Conservation (phyloP, 2,797 vertebrate species). For the Chromis chromis region DNA sequence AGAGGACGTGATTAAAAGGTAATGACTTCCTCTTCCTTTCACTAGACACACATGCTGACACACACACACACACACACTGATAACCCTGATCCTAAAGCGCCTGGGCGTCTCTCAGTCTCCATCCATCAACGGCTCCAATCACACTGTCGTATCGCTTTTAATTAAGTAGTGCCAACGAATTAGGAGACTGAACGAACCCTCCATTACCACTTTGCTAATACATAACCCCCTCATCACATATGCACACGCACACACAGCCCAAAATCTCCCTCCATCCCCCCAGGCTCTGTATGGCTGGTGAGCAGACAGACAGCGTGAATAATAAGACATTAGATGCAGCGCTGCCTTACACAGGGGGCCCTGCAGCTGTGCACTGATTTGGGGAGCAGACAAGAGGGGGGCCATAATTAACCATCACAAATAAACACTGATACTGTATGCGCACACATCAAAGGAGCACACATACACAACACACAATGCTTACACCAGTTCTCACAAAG, state of each 20-base stretch:
- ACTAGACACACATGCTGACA: conserved; percentile 43
- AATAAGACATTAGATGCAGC: conserved; percentile 79
- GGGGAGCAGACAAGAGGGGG: conserved; percentile 41
- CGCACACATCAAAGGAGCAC: conserved; percentile 40
- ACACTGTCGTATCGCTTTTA: conserved; percentile 71
- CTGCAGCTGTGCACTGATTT: conserved; percentile 78
- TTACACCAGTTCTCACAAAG: conserved; percentile 40
- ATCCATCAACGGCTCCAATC: conserved; percentile 75
- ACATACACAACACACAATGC: conserved; percentile 7
- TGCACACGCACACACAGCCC: conserved; percentile 22
- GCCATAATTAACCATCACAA: conserved; percentile 71
- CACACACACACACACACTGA: conserved; percentile 27
- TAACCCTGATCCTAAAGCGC: conserved; percentile 47
- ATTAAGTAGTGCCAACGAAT: conserved; percentile 77
- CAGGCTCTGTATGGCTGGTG: conserved; percentile 67
- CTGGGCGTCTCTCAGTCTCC: conserved; percentile 56
- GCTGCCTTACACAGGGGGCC: conserved; percentile 55
- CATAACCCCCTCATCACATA: conserved; percentile 56
- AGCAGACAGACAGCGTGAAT: conserved; percentile 79
- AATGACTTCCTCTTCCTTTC: conserved; percentile 78
- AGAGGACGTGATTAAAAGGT: conserved; percentile 75
- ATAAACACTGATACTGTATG: conserved; percentile 59
- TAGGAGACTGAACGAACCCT: conserved; percentile 66
- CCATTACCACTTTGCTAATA: conserved; percentile 71
- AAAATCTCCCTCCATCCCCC: conserved; percentile 56